Conservation (phyloP, 2,113 vertebrate species). For the Plectropomus leopardus region DNA sequence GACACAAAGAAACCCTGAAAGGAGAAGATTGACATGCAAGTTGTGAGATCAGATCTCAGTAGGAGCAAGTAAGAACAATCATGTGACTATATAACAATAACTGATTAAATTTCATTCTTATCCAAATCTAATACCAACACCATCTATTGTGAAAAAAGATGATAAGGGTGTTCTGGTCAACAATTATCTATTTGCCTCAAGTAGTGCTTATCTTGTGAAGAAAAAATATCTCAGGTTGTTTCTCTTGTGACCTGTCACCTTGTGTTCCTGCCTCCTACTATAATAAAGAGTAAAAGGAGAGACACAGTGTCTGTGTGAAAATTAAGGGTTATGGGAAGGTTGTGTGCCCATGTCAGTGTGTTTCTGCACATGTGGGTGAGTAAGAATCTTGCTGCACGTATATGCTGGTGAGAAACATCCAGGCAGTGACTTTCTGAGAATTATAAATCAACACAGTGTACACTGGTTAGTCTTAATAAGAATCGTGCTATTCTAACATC, state of each 20-base stretch:
- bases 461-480: no score
- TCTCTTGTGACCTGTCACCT: background rate
- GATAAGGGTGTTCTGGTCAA: no score
- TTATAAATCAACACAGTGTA: no score
- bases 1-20: slow-evolving; percentile 93
- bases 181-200: background rate
- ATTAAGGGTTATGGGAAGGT: background rate
- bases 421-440: no score
- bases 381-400: no score
- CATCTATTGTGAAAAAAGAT: background rate
- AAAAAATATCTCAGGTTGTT: background rate
- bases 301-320: background rate
- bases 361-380: background rate
- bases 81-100: background rate
- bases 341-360: background rate
- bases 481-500: no score
- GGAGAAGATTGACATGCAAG: slow-evolving; percentile 19
- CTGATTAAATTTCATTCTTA: background rate
- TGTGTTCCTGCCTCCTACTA: background rate
- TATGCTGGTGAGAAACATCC: no score
- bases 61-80: background rate
- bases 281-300: background rate
- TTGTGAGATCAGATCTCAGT: background rate
- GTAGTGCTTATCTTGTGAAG: background rate
- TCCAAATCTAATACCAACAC: background rate